These are phyloP conservation scores for Peromyscus melanophrys DNA, from an alignment of 2,797 vertebrate genomes.

Conservation along the genomic window DNA sequence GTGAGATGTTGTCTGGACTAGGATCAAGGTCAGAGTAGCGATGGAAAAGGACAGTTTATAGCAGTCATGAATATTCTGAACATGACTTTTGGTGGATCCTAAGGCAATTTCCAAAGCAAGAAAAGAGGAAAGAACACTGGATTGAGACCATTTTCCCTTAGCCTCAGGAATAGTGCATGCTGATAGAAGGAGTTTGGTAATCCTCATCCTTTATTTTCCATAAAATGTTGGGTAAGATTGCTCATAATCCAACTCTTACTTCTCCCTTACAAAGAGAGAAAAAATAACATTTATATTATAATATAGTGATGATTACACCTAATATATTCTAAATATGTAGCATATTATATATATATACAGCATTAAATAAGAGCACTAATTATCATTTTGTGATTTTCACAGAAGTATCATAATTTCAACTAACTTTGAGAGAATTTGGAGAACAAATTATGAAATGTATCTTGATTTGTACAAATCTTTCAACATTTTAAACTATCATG, in stretches of 20 bases:
- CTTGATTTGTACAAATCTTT: not conserved
- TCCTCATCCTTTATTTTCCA: constrained; percentile 4
- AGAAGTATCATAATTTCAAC: not conserved
- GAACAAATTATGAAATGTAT: constrained; percentile 1
- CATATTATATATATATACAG: not conserved
- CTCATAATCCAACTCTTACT: not conserved
- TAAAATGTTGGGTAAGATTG: not conserved
- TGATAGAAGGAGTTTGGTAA: not conserved
- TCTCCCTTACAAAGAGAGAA: constrained; percentile 24
- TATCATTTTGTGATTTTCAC: not conserved
- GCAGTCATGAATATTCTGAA: not conserved
- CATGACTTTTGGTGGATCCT: not conserved
- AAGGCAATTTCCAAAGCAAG: not conserved
- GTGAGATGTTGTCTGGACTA: not conserved
- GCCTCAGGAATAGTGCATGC: not conserved
- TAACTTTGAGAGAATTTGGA: constrained; percentile 30
- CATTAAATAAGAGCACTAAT: constrained; percentile 14
- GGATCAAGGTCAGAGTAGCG: constrained; percentile 17
- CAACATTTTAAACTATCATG: constrained; percentile 1
- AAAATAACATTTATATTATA: not conserved
- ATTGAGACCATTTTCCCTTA: not conserved
- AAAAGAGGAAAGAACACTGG: not conserved
- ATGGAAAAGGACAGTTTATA: not conserved
- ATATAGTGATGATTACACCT: not conserved
- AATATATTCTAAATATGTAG: not conserved